Percentiles rank a stretch among this genome's conserved stretches.
Conservation (phyloP, 2,888 invertebrate species). For the Rambutsinella grinnellia region DNA sequence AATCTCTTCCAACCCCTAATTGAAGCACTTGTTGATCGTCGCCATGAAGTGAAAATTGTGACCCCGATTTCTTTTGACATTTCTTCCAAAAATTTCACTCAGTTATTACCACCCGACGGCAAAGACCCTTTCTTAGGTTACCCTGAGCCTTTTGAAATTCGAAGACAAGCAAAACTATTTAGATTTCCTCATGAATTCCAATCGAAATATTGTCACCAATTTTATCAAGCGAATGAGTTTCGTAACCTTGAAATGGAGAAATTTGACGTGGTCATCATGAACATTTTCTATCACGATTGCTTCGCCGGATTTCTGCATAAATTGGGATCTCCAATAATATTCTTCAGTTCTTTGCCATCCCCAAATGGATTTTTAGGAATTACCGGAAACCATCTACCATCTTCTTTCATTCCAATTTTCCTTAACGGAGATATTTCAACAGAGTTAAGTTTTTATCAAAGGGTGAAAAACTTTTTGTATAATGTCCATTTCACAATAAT, state of each 20-base stretch:
- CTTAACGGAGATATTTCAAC: slow-evolving; percentile 60
- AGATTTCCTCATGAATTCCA: neutral
- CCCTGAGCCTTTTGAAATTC: slow-evolving; percentile 43
- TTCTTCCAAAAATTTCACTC: neutral
- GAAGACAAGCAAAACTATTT: slow-evolving; percentile 20
- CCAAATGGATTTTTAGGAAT: neutral
- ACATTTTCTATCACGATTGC: slow-evolving; percentile 68
- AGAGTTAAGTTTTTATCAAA: slow-evolving; percentile 65
- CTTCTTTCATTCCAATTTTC: slow-evolving; percentile 68
- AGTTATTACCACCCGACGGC: neutral
- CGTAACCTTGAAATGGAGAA: slow-evolving; percentile 40
- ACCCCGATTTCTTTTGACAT: slow-evolving; percentile 69
- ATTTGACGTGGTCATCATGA: slow-evolving; percentile 67
- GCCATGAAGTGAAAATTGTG: slow-evolving; percentile 73
- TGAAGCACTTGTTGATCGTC: slow-evolving; percentile 70
- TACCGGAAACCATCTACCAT: slow-evolving; percentile 62
- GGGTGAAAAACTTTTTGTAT: slow-evolving; percentile 63
- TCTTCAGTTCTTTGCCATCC: slow-evolving; percentile 62
- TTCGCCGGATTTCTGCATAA: slow-evolving; percentile 65
- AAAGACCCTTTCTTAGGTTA: too few species aligned
- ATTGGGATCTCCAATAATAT: slow-evolving; percentile 68
- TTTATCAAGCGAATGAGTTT: slow-evolving; percentile 47
- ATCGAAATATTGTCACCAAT: slow-evolving; percentile 26
- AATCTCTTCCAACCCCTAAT: slow-evolving; percentile 70
- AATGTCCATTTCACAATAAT: slow-evolving; percentile 68